These are phyloP conservation scores for Blomia tropicalis DNA, from an alignment of 2,888 invertebrate species.

Conservation along the genomic window DNA sequence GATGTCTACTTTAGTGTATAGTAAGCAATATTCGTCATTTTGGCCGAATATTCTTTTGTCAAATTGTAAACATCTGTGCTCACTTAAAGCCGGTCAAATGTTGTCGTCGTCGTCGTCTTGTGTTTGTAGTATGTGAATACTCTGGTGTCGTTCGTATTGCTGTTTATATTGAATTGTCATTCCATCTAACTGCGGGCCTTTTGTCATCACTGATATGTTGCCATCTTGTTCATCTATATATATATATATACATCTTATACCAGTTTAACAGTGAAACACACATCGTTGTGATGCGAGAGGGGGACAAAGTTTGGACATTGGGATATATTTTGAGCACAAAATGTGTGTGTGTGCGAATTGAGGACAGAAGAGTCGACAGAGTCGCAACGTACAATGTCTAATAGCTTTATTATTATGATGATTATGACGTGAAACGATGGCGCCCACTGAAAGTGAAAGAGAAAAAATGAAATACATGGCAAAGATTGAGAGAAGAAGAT, in stretches of 20 bases:
- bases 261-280: not conserved
- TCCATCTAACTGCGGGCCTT: not conserved
- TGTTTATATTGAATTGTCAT: conserved; percentile 6
- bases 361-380: not conserved
- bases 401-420: conserved; percentile 15
- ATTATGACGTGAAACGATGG: conserved; percentile 13
- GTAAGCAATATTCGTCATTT: conserved; percentile 10
- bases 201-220: conserved; percentile 6
- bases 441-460: not conserved
- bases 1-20: no score
- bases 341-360: not conserved
- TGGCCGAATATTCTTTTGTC: conserved; percentile 2
- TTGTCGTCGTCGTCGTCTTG: no score
- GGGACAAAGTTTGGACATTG: no score
- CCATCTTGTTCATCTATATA: not conserved
- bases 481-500: not conserved
- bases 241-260: not conserved
- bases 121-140: no score
- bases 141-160: no score
- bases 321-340: not conserved
- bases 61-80: conserved; percentile 9
- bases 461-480: not conserved
- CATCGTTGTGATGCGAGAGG: no score
- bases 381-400: no score
- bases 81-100: conserved; percentile 15